Percentiles rank a stretch among this genome's conserved stretches.
phyloP scores from a whole-genome alignment of 2,113 vertebrate species.

The Microtus montanus region DNA sequence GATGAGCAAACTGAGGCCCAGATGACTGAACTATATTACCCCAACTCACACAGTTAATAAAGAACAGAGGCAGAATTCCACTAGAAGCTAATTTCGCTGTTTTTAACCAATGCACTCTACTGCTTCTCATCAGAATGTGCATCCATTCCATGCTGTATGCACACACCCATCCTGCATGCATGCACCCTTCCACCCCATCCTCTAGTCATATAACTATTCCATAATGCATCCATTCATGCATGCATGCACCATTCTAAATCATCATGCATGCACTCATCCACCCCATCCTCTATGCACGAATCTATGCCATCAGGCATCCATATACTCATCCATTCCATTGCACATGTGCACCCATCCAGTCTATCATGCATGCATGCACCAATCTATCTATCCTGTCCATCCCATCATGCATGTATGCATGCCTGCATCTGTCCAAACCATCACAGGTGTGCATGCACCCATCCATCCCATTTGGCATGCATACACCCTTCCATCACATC shows the following conservation, averaged over 20 bases:
- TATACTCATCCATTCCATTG: neutral
- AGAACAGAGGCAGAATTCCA: constrained; percentile 22
- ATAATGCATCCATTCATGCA: neutral
- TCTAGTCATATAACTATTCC: neutral
- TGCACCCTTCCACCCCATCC: neutral
- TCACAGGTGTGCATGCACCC: neutral
- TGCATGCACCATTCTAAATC: neutral
- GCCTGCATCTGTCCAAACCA: neutral
- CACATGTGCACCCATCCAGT: neutral
- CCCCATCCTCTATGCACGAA: neutral
- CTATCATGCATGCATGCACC: neutral
- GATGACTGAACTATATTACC: neutral
- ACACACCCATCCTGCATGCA: neutral
- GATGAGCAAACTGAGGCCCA: constrained; percentile 27
- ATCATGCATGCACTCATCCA: neutral
- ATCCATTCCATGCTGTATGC: neutral
- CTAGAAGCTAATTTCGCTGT: neutral
- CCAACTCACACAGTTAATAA: neutral
- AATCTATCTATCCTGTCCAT: neutral
- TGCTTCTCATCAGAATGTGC: neutral
- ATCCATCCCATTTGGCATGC: neutral
- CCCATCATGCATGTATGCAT: neutral
- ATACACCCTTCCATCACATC: neutral
- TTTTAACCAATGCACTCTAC: neutral
- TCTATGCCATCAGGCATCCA: neutral